Evolutionary conservation across 2,797 vertebrate species (phyloP).

Genomic region (Clarias fuscus): DNA sequence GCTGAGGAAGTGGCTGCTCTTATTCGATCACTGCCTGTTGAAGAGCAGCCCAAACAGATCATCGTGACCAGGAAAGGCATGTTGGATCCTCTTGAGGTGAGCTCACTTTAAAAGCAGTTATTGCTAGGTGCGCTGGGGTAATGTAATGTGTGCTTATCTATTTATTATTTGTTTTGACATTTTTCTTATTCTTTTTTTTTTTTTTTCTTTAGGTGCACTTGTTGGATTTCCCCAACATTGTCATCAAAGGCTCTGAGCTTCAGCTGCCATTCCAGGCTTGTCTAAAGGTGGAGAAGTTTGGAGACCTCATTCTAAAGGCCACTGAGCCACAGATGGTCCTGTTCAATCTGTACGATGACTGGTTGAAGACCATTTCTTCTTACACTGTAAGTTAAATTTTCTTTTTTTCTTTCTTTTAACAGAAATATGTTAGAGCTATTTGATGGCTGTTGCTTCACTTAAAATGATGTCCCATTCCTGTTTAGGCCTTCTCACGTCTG

Average conservation of each 20-base stretch:
- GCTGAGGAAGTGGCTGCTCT: conserved; percentile 98
- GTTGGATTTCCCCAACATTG: conserved; percentile 99
- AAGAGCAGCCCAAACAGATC: conserved; percentile 99
- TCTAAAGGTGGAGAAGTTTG: conserved; percentile 99
- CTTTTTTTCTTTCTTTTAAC: no score
- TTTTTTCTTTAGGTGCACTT: conserved; percentile 86
- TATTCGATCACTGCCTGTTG: conserved; percentile 97
- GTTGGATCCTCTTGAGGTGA: conserved; percentile 97
- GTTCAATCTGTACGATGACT: conserved; percentile 98
- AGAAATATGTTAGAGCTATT: neutral
- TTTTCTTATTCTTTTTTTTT: neutral
- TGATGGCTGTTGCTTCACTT: conserved; percentile 25
- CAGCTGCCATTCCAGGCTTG: conserved; percentile 99
- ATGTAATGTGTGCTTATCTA: neutral
- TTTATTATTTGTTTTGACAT: neutral
- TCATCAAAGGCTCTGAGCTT: conserved; percentile 98
- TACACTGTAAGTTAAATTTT: conserved; percentile 93
- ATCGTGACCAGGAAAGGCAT: conserved; percentile 99
- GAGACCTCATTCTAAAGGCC: conserved; percentile 97
- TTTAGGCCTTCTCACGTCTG: conserved; percentile 95
- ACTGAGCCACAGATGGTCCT: conserved; percentile 99
- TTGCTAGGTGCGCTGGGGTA: neutral
- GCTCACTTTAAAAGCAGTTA: neutral
- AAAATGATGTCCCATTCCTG: conserved; percentile 13
- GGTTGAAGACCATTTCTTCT: conserved; percentile 99